Conservation (phyloP, 2,888 invertebrate genomes). For the Rambutsinella grinnellia region DNA sequence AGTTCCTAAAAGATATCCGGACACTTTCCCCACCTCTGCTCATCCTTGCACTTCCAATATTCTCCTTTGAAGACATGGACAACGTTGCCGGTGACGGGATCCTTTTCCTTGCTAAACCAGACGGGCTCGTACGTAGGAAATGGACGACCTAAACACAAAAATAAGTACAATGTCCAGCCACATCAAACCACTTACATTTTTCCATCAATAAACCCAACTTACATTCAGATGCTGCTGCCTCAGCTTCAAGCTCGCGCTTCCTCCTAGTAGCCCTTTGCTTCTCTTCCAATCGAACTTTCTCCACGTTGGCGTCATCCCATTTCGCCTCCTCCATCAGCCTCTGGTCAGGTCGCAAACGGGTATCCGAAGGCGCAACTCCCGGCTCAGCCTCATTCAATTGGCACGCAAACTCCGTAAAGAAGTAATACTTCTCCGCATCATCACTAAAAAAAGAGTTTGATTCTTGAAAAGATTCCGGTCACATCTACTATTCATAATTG, state of each 20-base stretch:
- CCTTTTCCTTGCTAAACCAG: slow-evolving; percentile 91
- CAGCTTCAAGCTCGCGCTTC: slow-evolving; percentile 83
- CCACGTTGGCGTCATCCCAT: slow-evolving; percentile 92
- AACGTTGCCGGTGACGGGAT: slow-evolving; percentile 75
- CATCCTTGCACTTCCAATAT: slow-evolving; percentile 93
- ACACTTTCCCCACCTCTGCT: slow-evolving; percentile 80
- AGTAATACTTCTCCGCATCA: slow-evolving; percentile 84
- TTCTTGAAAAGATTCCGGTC: not conserved
- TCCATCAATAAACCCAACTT: slow-evolving; percentile 18
- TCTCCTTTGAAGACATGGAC: slow-evolving; percentile 88
- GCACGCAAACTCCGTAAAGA: slow-evolving; percentile 94
- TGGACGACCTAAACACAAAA: slow-evolving; percentile 73
- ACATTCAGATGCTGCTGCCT: slow-evolving; percentile 73
- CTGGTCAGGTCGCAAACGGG: slow-evolving; percentile 93
- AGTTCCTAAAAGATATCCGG: slow-evolving; percentile 83
- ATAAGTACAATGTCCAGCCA: not conserved
- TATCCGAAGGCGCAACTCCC: slow-evolving; percentile 95
- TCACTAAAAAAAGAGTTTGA: slow-evolving; percentile 70
- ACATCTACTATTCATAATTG: no score
- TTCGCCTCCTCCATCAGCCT: slow-evolving; percentile 95
- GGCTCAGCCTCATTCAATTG: slow-evolving; percentile 96
- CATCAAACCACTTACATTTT: not conserved
- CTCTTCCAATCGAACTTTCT: slow-evolving; percentile 91
- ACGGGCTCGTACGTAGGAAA: slow-evolving; percentile 83
- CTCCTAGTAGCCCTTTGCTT: slow-evolving; percentile 90